Evolutionary conservation across 2,888 invertebrate genomes (phyloP), one percentile per base, ranked within the genome.

Genomic region (Tenthredo livida): DNA sequence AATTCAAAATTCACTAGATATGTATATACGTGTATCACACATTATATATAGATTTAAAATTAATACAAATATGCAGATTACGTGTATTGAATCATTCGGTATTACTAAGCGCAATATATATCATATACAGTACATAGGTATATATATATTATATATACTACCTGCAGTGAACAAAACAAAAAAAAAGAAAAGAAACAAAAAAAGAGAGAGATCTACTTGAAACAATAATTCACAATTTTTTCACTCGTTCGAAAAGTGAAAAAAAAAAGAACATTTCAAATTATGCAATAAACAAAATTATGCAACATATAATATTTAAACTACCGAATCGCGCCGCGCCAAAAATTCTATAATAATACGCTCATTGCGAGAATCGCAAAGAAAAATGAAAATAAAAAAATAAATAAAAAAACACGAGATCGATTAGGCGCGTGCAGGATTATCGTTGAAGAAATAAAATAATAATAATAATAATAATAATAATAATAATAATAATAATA

Each of bases 1-100:
- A 47, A 47, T 17, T n/a, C 17, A 6, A 54, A 72, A 40, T 21
- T 40, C 40, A 40, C 21, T 73, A n/a, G 6, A 77, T 15, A 50
- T 50, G 25, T n/a, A 17, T n/a, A 17, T 50, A n/a, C 54, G 15
- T 50, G 50, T 33, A n/a, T 33, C 61, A 25, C 10, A 61, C 21
- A 21, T 25, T 10, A 12, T 21, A 77, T 33, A 50, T 33, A 43
- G 7, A 9, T 47, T 17, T 33, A 1, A 7, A 77, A 77, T n/a
- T 40, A 17, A 80, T 15, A 21, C 7, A 61, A 77, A 54, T 40
- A 29, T 25, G 10, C 9, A 15, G 21, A 47, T 43, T n/a, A n/a
- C 6, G 29, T 67, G 17, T 67, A 67, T 50, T 29, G 85, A 85
- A 85, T 85, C 85, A 85, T 83, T 85, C 82, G 82, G 85, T 85